Conservation (phyloP, 1,140 invertebrate species). For the Cherax quadricarinatus region DNA sequence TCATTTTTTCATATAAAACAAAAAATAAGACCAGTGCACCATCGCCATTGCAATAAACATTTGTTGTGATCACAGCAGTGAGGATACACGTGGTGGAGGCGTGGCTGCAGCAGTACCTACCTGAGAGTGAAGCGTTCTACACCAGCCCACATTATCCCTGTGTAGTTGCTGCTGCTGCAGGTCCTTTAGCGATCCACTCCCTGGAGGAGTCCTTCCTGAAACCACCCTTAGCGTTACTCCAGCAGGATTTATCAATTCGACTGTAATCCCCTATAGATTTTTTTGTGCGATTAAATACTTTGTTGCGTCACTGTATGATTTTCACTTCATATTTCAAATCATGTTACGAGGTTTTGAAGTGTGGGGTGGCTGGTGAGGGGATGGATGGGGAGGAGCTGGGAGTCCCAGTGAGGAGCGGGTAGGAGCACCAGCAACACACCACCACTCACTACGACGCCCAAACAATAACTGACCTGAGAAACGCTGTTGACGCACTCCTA, state of each 20-base stretch:
- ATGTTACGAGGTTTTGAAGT: background rate
- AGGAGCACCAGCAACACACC: background rate
- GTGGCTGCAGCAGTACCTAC: background rate
- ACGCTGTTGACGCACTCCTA: background rate
- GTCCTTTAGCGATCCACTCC: no score
- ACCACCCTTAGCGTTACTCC: background rate
- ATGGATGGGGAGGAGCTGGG: no score
- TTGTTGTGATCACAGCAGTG: no score
- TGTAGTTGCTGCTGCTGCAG: background rate
- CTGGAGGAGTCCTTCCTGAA: background rate
- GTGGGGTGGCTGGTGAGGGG: background rate
- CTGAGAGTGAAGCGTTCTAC: slow-evolving; percentile 3
- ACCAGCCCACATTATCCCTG: background rate
- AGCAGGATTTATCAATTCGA: background rate
- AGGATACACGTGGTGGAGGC: background rate
- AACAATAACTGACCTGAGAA: slow-evolving; percentile 7
- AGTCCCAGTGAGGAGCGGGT: background rate
- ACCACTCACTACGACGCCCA: background rate
- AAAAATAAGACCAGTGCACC: no score
- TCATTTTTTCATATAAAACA: no score
- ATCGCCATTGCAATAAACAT: no score
- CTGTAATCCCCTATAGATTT: no score
- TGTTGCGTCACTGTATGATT: background rate
- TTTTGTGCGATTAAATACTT: background rate
- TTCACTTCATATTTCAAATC: background rate